Evolutionary conservation across 2,888 invertebrate species (phyloP), one percentile per base, ranked within the genome.

Genomic region (Agriotes lineatus): DNA sequence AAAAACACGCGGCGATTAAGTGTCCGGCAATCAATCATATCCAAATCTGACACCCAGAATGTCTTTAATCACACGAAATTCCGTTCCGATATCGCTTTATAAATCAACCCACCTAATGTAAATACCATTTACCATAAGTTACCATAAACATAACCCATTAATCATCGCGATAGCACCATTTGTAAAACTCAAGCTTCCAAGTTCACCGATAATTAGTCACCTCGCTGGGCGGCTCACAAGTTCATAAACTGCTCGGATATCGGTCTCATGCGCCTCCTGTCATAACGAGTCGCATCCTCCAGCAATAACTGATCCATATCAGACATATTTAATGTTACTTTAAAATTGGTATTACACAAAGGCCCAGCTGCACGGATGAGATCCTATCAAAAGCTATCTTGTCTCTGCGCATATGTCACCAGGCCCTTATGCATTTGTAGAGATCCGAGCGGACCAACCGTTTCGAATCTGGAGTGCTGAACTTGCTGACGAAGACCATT

Each of bases 351-450:
- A 79, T 75, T 79, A 76, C 75, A 79, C 78, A 79, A 79, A 77
- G 74, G 75, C 74, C 79, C 82, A 82, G 82, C 82, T 82, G 82
- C 81, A 75, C 72, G 80, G 77, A 78, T 75, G 78, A 78, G 80
- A 81, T 82, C 76, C 78, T 81, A 82, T 82, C 82, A 76, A 76
- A 71, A 74, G 75, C 75, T 81, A 80, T 81, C 80, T 82, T 79
- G 80, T 81, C 81, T 75, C 76, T 69, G 74, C 77, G 78, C 81
- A 81, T 80, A 81, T 82, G 82, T 80, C 81, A 81, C 79, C 76
- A 74, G 75, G 63, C 65, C 71, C 72, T 76, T 74, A 60, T 66
- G 68, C 66, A 71, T 69, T 66, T 33, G 56, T 62, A 67, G 67
- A 72, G 73, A 68, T 69, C 70, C 9, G 69, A 57, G 60, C 70